A percentile compares a stretch with the other conserved stretches of the same genome.
These are phyloP conservation scores for Oreochromis spilurus DNA, from an alignment of 2,113 vertebrate species.

Conservation along the genomic window DNA sequence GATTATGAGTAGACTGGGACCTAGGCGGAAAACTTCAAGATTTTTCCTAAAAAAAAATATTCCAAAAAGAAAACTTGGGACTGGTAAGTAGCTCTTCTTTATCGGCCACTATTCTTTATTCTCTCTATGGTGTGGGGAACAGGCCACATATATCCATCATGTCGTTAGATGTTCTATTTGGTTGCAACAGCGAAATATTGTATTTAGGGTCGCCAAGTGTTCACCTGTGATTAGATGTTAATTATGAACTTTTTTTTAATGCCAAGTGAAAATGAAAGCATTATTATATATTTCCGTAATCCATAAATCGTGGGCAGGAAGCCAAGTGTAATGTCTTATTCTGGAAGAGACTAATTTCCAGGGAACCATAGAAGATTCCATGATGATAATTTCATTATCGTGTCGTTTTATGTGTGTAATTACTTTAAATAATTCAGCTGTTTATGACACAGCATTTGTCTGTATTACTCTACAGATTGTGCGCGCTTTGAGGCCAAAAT, in stretches of 20 bases:
- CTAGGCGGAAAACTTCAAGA: not conserved
- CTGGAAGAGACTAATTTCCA: not conserved
- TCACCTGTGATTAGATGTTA: not conserved
- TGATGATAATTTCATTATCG: not conserved
- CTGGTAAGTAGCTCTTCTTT: constrained; percentile 67
- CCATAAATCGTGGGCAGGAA: not conserved
- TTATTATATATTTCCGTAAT: not conserved
- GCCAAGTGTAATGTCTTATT: not conserved
- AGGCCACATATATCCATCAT: not conserved
- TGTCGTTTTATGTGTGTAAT: not conserved
- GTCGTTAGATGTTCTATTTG: not conserved
- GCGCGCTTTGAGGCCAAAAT: not conserved
- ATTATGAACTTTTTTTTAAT: not conserved
- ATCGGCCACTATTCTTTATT: constrained; percentile 36
- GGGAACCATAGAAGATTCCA: not conserved
- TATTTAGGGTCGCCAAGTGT: not conserved
- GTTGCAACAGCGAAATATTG: not conserved
- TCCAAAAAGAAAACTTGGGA: constrained; percentile 63
- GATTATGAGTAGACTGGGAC: not conserved
- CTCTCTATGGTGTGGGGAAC: not conserved
- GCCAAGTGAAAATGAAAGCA: not conserved
- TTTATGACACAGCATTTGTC: not conserved
- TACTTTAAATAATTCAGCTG: not conserved
- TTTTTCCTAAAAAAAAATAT: constrained; percentile 2
- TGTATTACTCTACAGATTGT: constrained; percentile 19